phyloP scores from a whole-genome alignment of 2,113 vertebrate genomes.

The Alouatta palliata region DNA sequence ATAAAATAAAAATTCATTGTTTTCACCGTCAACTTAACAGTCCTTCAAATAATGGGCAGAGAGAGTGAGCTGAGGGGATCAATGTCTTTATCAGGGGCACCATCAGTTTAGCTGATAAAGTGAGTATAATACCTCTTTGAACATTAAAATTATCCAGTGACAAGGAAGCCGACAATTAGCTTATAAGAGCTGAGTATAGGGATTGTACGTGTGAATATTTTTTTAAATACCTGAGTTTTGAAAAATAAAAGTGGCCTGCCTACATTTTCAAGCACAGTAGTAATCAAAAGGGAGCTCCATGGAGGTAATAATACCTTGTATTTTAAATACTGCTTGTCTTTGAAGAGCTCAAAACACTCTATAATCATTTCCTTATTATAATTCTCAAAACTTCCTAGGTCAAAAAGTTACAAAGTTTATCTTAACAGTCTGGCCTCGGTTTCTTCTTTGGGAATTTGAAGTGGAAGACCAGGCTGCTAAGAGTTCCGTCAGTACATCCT shows the following conservation, averaged over 20 bases:
- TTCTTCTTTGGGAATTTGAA: conserved; percentile 28
- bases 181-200: conserved; percentile 37
- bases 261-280: conserved; percentile 71
- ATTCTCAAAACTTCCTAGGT: conserved; percentile 75
- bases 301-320: conserved; percentile 76
- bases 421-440: conserved; percentile 48
- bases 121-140: conserved; percentile 64
- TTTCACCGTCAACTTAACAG: conserved; percentile 60
- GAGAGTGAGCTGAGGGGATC: conserved; percentile 57
- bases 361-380: conserved; percentile 75
- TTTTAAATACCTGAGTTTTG: conserved; percentile 68
- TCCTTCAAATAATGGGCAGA: conserved; percentile 50
- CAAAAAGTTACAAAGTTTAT: conserved; percentile 76
- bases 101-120: conserved; percentile 70
- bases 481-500: background rate
- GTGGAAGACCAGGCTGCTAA: background rate
- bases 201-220: conserved; percentile 62
- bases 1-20: conserved; percentile 61
- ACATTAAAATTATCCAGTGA: conserved; percentile 68
- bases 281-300: conserved; percentile 69
- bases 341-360: conserved; percentile 64
- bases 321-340: conserved; percentile 75
- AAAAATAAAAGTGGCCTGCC: conserved; percentile 76
- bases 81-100: conserved; percentile 55
- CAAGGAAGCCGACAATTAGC: conserved; percentile 62